Conservation (phyloP, 2,888 invertebrate species). For the Microctonus brassicae region DNA sequence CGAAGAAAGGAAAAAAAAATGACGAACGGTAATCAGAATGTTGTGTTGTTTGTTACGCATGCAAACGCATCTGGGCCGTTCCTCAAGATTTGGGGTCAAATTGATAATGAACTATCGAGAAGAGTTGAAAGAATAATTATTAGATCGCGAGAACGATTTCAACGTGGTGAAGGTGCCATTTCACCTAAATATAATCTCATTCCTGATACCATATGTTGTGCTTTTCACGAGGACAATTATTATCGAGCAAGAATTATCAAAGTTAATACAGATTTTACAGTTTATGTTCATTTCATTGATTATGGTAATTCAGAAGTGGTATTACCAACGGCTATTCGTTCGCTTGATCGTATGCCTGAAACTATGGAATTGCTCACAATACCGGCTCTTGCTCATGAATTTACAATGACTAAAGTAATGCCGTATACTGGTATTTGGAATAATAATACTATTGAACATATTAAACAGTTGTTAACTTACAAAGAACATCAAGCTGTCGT, state of each 20-base stretch:
- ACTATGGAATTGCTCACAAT: constrained; percentile 66
- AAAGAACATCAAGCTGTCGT: constrained; percentile 60
- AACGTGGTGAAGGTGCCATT: constrained; percentile 67
- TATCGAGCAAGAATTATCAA: constrained; percentile 76
- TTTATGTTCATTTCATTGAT: constrained; percentile 79
- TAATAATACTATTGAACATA: constrained; percentile 67
- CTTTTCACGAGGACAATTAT: constrained; percentile 78
- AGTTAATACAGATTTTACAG: constrained; percentile 71
- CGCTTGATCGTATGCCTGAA: constrained; percentile 72
- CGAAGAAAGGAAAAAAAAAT: constrained; percentile 32
- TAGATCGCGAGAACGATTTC: constrained; percentile 68
- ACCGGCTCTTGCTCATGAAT: constrained; percentile 75
- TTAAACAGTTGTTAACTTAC: background rate
- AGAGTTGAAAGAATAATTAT: constrained; percentile 72
- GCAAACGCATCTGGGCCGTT: constrained; percentile 79
- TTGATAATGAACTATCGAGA: constrained; percentile 71
- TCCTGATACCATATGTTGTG: constrained; percentile 75
- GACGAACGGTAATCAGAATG: constrained; percentile 43
- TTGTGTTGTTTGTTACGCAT: constrained; percentile 74
- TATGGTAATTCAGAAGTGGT: constrained; percentile 78
- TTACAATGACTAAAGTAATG: constrained; percentile 74
- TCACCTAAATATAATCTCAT: constrained; percentile 62
- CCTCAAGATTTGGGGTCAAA: constrained; percentile 81
- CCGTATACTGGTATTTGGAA: constrained; percentile 73
- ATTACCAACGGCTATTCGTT: constrained; percentile 74